Evolutionary conservation across 2,113 vertebrate genomes (phyloP).

Genomic region (Coturnix japonica): DNA sequence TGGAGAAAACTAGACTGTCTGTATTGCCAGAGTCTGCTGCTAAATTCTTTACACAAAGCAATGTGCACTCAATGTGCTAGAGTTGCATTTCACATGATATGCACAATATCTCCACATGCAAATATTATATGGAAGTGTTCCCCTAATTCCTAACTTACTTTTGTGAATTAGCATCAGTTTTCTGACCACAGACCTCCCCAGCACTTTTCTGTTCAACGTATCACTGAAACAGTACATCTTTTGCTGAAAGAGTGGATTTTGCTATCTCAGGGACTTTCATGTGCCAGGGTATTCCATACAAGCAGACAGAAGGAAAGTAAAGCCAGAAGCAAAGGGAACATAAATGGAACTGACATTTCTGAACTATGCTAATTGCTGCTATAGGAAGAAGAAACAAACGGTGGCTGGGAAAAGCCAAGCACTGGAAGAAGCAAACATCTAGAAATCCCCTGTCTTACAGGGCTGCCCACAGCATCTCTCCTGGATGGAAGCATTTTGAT

Average conservation of each 20-base stretch:
- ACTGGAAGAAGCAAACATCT: background rate
- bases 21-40: background rate
- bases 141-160: background rate
- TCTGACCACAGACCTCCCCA: background rate
- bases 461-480: background rate
- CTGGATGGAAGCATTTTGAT: background rate
- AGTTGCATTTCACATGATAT: background rate
- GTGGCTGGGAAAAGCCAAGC: background rate
- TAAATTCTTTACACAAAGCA: background rate
- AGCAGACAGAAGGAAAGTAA: background rate
- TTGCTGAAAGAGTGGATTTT: background rate
- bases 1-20: background rate
- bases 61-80: background rate
- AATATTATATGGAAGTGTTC: background rate
- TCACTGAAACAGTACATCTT: background rate
- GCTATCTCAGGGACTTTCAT: background rate
- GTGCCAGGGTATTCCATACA: background rate
- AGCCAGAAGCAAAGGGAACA: background rate
- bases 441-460: slow-evolving; percentile 10
- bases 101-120: accelerated
- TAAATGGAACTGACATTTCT: background rate
- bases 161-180: background rate
- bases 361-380: background rate
- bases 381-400: background rate
- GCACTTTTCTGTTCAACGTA: background rate